Evolutionary conservation across 2,888 invertebrate species (phyloP).

Genomic region (Noctua comes): DNA sequence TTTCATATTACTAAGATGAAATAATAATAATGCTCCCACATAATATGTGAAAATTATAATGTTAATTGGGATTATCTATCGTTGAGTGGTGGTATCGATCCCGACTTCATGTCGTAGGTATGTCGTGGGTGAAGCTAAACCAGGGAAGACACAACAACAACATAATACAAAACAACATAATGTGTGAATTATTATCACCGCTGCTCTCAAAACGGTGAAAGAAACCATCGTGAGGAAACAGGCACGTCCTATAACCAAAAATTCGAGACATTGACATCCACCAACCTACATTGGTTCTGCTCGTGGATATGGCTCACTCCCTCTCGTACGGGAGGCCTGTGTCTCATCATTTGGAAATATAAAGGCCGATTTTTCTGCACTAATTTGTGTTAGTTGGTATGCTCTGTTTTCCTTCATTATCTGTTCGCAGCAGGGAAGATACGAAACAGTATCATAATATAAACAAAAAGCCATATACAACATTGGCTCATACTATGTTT

Average conservation of each 20-base stretch:
- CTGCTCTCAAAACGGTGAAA: background rate
- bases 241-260: background rate
- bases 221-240: background rate
- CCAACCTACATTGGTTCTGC: background rate
- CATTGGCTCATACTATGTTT: constrained; percentile 41
- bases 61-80: background rate
- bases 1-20: constrained; percentile 20
- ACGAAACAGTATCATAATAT: constrained; percentile 22
- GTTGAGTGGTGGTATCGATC: background rate
- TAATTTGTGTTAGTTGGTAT: background rate
- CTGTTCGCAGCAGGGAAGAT: background rate
- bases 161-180: background rate
- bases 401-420: constrained; percentile 10
- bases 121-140: background rate
- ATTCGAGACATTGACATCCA: background rate
- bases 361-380: background rate
- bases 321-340: background rate
- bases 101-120: background rate
- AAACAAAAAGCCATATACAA: constrained; percentile 17
- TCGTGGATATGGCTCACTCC: background rate
- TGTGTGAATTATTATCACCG: background rate
- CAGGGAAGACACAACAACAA: background rate
- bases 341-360: background rate
- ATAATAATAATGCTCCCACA: constrained; percentile 18
- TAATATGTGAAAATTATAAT: background rate